Evolutionary conservation across 2,797 vertebrate species (phyloP).

Genomic region (Sebastes oblongus): DNA sequence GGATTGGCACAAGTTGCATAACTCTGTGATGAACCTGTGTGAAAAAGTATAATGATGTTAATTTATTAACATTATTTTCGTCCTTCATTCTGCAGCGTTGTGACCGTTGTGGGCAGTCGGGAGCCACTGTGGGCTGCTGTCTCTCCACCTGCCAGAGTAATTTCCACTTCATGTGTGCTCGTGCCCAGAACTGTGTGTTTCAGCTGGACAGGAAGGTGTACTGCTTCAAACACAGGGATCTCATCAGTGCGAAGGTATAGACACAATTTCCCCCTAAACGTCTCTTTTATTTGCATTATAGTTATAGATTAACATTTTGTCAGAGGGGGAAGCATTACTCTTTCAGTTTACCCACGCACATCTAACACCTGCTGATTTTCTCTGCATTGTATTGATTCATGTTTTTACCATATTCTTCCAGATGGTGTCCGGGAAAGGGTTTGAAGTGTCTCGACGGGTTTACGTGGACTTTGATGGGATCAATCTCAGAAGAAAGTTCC

Average conservation of each 20-base stretch:
- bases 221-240: conserved; percentile 88
- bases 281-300: background rate
- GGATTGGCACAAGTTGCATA: background rate
- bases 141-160: conserved; percentile 92
- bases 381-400: background rate
- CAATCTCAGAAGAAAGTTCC: conserved; percentile 91
- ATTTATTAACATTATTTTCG: background rate
- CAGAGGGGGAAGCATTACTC: background rate
- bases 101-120: conserved; percentile 89
- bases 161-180: conserved; percentile 96
- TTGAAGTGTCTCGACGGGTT: conserved; percentile 89
- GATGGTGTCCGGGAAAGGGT: conserved; percentile 84
- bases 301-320: background rate
- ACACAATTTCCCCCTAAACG: background rate
- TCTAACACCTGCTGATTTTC: background rate
- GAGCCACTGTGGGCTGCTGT: conserved; percentile 94
- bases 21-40: background rate
- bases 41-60: background rate
- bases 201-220: conserved; percentile 93
- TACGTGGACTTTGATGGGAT: conserved; percentile 94
- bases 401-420: conserved; percentile 42
- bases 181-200: conserved; percentile 88
- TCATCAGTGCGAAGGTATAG: conserved; percentile 86
- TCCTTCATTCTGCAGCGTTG: conserved; percentile 82
- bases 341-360: background rate